Percentiles rank a stretch among this genome's conserved stretches.
These are phyloP conservation scores for Aphaenogaster rudis DNA, from an alignment of 1,140 invertebrate species.

Conservation along the genomic window DNA sequence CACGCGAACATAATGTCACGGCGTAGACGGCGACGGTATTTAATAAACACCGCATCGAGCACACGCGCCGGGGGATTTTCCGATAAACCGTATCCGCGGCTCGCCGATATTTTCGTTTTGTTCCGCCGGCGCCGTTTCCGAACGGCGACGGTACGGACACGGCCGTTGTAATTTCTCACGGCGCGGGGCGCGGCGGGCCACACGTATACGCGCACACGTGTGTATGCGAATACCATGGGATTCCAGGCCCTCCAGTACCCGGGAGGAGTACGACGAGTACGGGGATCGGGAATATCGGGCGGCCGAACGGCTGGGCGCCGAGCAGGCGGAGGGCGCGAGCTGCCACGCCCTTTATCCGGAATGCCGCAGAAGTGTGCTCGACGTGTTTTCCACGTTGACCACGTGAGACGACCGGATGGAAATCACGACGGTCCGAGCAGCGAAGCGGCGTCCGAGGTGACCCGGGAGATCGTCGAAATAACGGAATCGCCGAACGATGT, in stretches of 20 bases:
- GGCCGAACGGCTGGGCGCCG: conserved; percentile 82
- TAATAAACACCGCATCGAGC: conserved; percentile 48
- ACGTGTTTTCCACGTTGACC: conserved; percentile 82
- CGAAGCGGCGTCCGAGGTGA: neutral
- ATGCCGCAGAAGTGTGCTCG: conserved; percentile 83
- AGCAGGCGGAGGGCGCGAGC: conserved; percentile 77
- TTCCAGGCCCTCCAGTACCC: conserved; percentile 86
- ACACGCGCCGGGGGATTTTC: neutral
- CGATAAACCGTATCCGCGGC: conserved; percentile 32
- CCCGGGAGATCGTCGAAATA: neutral
- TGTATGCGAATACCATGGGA: conserved; percentile 62
- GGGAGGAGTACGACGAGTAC: conserved; percentile 82
- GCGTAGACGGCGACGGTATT: conserved; percentile 22
- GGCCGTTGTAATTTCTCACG: conserved; percentile 65
- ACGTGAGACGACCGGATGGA: conserved; percentile 46
- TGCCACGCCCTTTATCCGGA: conserved; percentile 86
- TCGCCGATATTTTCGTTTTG: conserved; percentile 24
- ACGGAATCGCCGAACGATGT: neutral
- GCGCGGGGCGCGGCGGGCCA: neutral
- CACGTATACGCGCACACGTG: neutral
- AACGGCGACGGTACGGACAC: neutral
- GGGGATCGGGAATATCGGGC: conserved; percentile 83
- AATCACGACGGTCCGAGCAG: neutral
- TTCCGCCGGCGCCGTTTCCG: conserved; percentile 21
- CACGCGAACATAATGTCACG: conserved; percentile 31